Percentiles rank a stretch among this genome's conserved stretches.
phyloP scores from a whole-genome alignment of 2,797 vertebrate genomes.

The Nasua narica region DNA sequence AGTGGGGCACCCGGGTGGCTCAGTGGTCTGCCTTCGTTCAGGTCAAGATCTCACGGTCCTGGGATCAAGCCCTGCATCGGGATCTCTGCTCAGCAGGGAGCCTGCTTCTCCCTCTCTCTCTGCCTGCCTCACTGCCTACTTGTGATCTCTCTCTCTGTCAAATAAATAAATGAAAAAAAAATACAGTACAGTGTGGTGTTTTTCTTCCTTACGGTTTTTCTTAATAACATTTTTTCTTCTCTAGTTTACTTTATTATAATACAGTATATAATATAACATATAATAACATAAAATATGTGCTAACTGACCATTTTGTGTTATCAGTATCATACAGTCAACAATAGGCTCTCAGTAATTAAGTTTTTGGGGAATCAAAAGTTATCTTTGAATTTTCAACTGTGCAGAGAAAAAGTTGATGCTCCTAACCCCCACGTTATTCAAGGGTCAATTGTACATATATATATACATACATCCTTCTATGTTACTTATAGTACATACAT shows the following conservation, averaged over 20 bases:
- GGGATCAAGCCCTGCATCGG: no score
- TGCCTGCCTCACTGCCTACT: no score
- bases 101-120: no score
- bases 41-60: no score
- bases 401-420: not conserved
- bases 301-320: not conserved
- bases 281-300: not conserved
- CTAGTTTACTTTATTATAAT: not conserved
- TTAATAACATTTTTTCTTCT: not conserved
- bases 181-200: not conserved
- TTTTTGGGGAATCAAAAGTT: not conserved
- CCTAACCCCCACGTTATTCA: not conserved
- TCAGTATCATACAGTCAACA: not conserved
- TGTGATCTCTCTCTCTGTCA: no score
- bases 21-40: no score
- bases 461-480: not conserved
- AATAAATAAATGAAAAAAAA: no score
- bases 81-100: no score
- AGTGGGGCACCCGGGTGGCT: no score
- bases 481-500: not conserved
- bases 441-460: not conserved
- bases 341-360: not conserved
- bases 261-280: not conserved
- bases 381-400: not conserved
- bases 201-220: not conserved